Evolutionary conservation across 2,113 vertebrate genomes (phyloP), one percentile per base, ranked within the genome.

Genomic region (Falcunculus frontatus): DNA sequence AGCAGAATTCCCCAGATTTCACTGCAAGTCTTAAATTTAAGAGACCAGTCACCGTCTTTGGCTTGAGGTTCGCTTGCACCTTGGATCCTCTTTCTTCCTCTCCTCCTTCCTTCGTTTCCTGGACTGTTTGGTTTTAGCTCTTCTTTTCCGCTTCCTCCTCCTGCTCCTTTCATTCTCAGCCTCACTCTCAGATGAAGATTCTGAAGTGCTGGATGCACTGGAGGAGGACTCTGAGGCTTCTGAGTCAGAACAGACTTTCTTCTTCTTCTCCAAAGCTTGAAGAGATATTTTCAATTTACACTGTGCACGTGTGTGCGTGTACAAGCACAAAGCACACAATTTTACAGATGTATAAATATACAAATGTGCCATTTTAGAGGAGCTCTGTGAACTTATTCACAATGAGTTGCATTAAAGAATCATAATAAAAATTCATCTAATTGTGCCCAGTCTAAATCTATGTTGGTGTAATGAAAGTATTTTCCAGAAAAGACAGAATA

Each of bases 241-340:
- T 8, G 98, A 98, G 10, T 95, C 97, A 65, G 96, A 93, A 37
- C 96, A 91, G 32, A 98, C 98, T 91, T 98, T 99, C 95, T 97
- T 98, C 96, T 98, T 99, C 93, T 98, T 98, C 96, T 99, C 98
- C 87, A 99, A 97, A 70, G 98, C 99, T 99, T 76, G 87, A 96
- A 68, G 19, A 91, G 74, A 81, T 13, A 90, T 63, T 77, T 84
- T 8, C 11, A 26, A 19, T 72, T 78, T 35, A 85, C 10, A n/a
- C 27, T 3, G 13, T 42, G 39, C 13, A 25, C 12, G 4, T 1
- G 18, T 10, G 19, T 15, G 8, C 22, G 14, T 1, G 32, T 3
- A 39, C 15, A 79, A 84, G 29, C n/a, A 74, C 16, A 90, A 77
- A 67, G 6, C 7, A 89, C 1, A 89, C 30, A 10, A 33, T 22